Evolutionary conservation across 2,797 vertebrate species (phyloP).

Genomic region (Streptopelia turtur): DNA sequence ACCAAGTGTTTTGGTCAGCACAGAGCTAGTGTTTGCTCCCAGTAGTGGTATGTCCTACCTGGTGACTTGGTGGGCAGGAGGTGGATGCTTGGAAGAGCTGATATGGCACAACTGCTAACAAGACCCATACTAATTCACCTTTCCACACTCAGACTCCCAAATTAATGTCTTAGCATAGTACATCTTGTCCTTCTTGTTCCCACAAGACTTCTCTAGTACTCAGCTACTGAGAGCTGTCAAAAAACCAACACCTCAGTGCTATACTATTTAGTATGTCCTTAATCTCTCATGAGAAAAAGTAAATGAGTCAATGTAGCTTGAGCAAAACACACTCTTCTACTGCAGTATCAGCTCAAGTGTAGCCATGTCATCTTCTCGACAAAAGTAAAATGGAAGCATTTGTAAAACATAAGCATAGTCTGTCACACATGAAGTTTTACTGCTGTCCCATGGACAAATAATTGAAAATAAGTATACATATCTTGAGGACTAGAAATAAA

Average conservation of each 20-base stretch:
- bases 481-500: neutral
- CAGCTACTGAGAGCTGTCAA: neutral
- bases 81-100: neutral
- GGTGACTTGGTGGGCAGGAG: neutral
- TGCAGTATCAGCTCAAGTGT: neutral
- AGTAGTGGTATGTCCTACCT: neutral
- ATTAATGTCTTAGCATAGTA: neutral
- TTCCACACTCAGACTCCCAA: neutral
- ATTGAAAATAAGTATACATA: neutral
- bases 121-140: neutral
- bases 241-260: neutral
- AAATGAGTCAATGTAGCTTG: neutral
- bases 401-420: neutral
- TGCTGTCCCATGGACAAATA: neutral
- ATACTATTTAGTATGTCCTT: rapidly evolving
- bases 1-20: neutral
- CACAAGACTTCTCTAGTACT: neutral
- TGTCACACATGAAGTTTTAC: neutral
- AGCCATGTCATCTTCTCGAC: neutral
- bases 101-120: neutral
- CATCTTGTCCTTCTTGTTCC: neutral
- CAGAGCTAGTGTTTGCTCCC: neutral
- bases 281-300: neutral
- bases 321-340: neutral
- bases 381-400: neutral